A percentile compares a stretch with the other conserved stretches of the same genome.
These are phyloP conservation scores for Seira sanloemensis DNA, from an alignment of 2,888 invertebrate genomes.

Conservation along the genomic window DNA sequence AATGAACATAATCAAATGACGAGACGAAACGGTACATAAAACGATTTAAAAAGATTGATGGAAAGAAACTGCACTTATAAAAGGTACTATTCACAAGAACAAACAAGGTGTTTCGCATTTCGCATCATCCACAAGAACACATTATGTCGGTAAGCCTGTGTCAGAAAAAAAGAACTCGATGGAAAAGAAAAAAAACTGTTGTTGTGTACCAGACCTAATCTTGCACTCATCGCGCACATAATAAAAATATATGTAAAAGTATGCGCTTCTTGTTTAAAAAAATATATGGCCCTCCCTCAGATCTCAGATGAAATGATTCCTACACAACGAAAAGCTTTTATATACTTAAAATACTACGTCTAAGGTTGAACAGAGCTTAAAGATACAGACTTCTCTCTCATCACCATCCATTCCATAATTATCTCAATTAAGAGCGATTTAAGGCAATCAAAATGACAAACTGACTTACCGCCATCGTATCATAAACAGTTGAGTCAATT, in stretches of 20 bases:
- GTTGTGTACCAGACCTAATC: neutral
- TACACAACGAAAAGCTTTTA: neutral
- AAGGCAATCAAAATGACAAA: conserved; percentile 62
- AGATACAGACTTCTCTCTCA: conserved; percentile 8
- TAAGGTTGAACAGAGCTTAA: neutral
- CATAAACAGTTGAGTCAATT: conserved; percentile 90
- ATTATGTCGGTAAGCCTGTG: neutral
- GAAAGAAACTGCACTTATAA: neutral
- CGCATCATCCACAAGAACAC: too few relatives aligned
- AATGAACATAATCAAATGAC: neutral
- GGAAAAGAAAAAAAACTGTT: too few relatives aligned
- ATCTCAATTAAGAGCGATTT: conserved; percentile 61
- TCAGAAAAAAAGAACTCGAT: neutral
- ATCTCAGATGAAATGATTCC: too few relatives aligned
- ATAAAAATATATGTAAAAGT: too few relatives aligned
- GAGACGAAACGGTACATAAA: neutral
- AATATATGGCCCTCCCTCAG: neutral
- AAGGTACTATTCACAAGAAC: too few relatives aligned
- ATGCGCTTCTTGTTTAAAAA: too few relatives aligned
- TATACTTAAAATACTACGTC: neutral
- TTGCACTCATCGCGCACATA: neutral
- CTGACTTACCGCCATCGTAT: conserved; percentile 87
- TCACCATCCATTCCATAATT: conserved; percentile 59
- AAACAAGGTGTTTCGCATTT: neutral
- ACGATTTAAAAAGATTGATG: neutral